These are phyloP conservation scores for Cephus sareptanus DNA, from an alignment of 2,888 invertebrate species.

Conservation along the genomic window DNA sequence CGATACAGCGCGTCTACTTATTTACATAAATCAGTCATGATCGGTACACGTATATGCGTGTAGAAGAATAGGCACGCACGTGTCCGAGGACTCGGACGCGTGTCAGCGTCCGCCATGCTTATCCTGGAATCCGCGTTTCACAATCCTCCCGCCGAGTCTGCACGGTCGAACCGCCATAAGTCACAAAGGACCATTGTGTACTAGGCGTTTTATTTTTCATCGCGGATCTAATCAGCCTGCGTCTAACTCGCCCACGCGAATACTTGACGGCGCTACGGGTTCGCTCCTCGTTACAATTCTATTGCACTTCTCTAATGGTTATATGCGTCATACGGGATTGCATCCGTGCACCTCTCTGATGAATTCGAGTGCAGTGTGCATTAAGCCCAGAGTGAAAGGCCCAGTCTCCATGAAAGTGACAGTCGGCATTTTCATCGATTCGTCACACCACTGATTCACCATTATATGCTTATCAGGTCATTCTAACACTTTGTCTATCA, in stretches of 20 bases:
- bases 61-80: constrained; percentile 11
- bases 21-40: not conserved
- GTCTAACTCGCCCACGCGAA: constrained; percentile 49
- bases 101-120: constrained; percentile 34
- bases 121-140: constrained; percentile 52
- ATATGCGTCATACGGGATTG: too few relatives aligned
- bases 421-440: too few relatives aligned
- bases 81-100: constrained; percentile 8
- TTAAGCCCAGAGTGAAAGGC: too few relatives aligned
- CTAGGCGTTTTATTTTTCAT: constrained; percentile 43
- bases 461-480: too few relatives aligned
- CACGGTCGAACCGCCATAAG: constrained; percentile 35
- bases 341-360: too few relatives aligned
- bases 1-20: too few relatives aligned
- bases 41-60: not conserved
- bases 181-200: constrained; percentile 58
- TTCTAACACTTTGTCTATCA: too few relatives aligned
- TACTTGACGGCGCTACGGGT: not conserved
- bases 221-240: constrained; percentile 51
- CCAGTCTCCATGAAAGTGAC: too few relatives aligned
- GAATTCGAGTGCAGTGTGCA: too few relatives aligned
- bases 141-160: constrained; percentile 29
- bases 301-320: too few relatives aligned
- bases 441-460: too few relatives aligned
- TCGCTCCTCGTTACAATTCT: too few relatives aligned